Evolutionary conservation across 2,888 invertebrate genomes (phyloP).

Genomic region (Cordylochernes scorpioides): DNA sequence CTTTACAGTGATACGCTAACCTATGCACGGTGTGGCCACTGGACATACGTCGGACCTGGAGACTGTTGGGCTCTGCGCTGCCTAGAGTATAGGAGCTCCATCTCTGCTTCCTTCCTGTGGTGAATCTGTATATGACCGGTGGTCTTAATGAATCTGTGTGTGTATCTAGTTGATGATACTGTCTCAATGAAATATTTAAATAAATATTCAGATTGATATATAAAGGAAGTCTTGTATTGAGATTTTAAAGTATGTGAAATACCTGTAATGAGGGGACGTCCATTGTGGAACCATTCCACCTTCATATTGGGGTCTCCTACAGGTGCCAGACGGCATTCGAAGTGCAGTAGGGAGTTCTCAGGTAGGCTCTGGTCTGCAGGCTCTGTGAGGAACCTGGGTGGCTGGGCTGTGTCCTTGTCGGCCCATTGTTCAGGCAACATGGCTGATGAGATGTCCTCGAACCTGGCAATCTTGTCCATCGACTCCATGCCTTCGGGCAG

Average conservation of each 20-base stretch:
- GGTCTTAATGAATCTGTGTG: no score
- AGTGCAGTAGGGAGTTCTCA: constrained; percentile 34
- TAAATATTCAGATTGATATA: background rate
- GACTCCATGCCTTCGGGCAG: constrained; percentile 75
- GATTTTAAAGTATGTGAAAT: constrained; percentile 14
- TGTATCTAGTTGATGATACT: no score
- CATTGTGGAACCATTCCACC: constrained; percentile 23
- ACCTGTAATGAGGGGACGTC: constrained; percentile 21
- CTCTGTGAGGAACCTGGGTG: constrained; percentile 66
- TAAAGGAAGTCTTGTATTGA: background rate
- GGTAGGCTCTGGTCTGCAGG: constrained; percentile 53
- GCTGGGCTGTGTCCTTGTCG: constrained; percentile 40
- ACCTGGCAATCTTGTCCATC: constrained; percentile 67
- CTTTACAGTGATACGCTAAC: no score
- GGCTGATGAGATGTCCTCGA: constrained; percentile 36
- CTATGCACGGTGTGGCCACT: no score
- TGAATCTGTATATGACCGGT: no score
- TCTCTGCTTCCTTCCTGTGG: no score
- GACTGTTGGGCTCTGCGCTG: no score
- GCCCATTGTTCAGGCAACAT: constrained; percentile 28
- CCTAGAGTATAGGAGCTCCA: no score
- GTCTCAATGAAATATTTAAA: no score
- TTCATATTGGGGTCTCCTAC: constrained; percentile 61
- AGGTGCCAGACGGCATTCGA: constrained; percentile 79
- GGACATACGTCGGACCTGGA: no score